These are phyloP conservation scores for Brenthis ino DNA, from an alignment of 2,888 invertebrate species.

Conservation along the genomic window DNA sequence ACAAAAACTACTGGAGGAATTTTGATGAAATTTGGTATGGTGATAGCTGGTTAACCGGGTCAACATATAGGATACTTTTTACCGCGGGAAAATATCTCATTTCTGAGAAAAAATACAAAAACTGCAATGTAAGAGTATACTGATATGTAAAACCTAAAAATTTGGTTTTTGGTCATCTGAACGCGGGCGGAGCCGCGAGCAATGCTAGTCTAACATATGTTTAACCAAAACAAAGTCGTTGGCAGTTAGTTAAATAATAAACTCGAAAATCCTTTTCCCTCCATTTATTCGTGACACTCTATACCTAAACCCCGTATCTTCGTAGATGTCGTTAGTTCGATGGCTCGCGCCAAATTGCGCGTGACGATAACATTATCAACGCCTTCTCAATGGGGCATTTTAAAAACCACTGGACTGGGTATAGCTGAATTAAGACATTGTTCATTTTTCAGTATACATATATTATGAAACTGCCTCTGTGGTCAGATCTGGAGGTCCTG, in stretches of 20 bases:
- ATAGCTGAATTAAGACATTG: constrained; percentile 30
- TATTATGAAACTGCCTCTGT: neutral
- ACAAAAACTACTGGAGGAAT: no score
- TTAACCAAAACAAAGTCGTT: neutral
- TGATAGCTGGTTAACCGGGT: no score
- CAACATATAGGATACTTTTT: no score
- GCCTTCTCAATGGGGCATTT: constrained; percentile 51
- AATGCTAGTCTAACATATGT: neutral
- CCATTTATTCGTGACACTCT: constrained; percentile 31
- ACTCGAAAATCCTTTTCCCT: constrained; percentile 36
- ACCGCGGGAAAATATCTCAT: no score
- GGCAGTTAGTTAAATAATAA: neutral
- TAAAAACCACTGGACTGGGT: constrained; percentile 54
- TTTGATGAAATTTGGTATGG: no score
- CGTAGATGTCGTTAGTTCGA: constrained; percentile 36
- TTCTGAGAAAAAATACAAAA: no score
- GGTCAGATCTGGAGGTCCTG: no score
- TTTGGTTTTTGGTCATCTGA: no score
- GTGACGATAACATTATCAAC: constrained; percentile 54
- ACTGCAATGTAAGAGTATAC: no score
- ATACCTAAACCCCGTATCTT: constrained; percentile 30
- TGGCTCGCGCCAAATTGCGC: constrained; percentile 56
- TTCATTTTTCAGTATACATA: constrained; percentile 6
- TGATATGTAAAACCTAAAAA: no score
- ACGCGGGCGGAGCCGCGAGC: no score